Evolutionary conservation across 2,888 invertebrate species (phyloP), one percentile per base, ranked within the genome.

Genomic region (Calliscelio sp.): DNA sequence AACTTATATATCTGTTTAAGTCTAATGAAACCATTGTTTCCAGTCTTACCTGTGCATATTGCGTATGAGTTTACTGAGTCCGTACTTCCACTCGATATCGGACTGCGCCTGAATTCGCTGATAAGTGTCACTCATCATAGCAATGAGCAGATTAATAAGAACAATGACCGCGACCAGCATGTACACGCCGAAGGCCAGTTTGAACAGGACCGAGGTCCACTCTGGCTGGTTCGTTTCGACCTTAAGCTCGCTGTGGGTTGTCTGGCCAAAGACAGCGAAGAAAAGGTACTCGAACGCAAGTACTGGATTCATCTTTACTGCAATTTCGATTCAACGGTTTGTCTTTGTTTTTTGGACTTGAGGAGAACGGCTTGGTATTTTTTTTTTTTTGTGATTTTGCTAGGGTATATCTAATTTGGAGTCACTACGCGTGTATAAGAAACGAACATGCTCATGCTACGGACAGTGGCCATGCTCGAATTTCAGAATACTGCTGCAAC

Each of bases 41-140:
- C n/a, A 28, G 28, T 28, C 92, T 92, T 92, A 93, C 93, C 95
- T 94, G 92, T 96, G 96, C 96, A 97, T 97, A 90, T 96, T 96
- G 74, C 96, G 93, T 88, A 96, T 96, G 81, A 96, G 93, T 92
- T 96, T 97, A 57, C 96, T 96, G 84, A 96, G 93, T 53, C 96
- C 96, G 91, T 96, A 96, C 93, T 97, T 96, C 96, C 96, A 96
- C 92, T 97, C 96, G 79, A 95, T 96, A 92, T 96, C 96, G 3
- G 96, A 96, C 92, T 96, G 96, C 24, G 99, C 99, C 96, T 99
- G 98, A 92, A 99, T 99, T 93, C 99, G 96, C 94, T 99, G 99
- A 94, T 99, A 99, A 91, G 99, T 99, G 95, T 99, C 99, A 94
- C 99, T 99, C 99, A 99, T 99, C 99, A 99, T 99, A 95, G 99